Evolutionary conservation across 2,888 invertebrate genomes (phyloP).

Genomic region (Pomacea canaliculata): DNA sequence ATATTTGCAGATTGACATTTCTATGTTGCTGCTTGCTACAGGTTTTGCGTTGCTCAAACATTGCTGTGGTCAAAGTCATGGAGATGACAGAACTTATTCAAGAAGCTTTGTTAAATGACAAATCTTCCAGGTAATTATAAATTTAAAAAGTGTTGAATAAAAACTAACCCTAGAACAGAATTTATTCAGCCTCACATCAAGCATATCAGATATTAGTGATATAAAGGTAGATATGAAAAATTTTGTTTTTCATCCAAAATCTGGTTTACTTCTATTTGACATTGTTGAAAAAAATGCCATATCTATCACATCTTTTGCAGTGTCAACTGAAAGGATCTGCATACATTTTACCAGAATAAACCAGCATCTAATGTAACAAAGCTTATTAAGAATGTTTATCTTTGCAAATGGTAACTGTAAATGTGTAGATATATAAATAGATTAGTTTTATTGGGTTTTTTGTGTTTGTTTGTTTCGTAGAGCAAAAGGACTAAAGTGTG

Average conservation of each 20-base stretch:
- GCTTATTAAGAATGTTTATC: too few species aligned
- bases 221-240: too few species aligned
- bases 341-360: too few species aligned
- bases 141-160: too few species aligned
- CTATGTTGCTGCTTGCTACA: slow-evolving; percentile 27
- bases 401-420: not conserved
- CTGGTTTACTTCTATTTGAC: too few species aligned
- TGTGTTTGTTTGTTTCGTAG: slow-evolving; percentile 34
- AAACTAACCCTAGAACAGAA: not conserved
- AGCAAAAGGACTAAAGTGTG: slow-evolving; percentile 51
- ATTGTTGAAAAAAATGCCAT: too few species aligned
- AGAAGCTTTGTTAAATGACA: slow-evolving; percentile 64
- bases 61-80: slow-evolving; percentile 66
- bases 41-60: slow-evolving; percentile 64
- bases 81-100: slow-evolving; percentile 66
- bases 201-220: too few species aligned
- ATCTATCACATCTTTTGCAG: too few species aligned
- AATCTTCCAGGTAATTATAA: slow-evolving; percentile 56
- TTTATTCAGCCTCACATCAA: not conserved
- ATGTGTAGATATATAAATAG: not conserved
- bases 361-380: too few species aligned
- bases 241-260: too few species aligned
- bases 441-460: not conserved
- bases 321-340: too few species aligned
- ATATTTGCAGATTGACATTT: not conserved